Percentiles rank a stretch among this genome's conserved stretches.
Conservation (phyloP, 2,888 invertebrate species). For the Agonum fuliginosum region DNA sequence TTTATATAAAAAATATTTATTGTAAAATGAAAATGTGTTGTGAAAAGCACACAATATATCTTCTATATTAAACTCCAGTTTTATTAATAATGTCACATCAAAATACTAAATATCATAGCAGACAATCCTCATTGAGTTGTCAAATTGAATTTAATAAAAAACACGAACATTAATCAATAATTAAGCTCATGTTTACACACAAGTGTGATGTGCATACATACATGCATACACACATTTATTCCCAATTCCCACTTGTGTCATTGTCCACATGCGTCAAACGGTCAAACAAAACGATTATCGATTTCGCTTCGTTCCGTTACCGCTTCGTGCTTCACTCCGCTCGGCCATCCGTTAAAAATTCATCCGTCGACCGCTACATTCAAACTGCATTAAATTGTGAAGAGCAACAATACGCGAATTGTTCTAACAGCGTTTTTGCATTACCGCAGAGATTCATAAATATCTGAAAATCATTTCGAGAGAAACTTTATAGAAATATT, state of each 20-base stretch:
- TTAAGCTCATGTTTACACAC: conserved; percentile 4
- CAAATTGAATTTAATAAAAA: conserved; percentile 32
- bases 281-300: conserved; percentile 41
- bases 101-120: no score
- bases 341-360: conserved; percentile 21
- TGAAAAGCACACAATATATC: no score
- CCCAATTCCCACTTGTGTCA: conserved; percentile 13
- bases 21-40: no score
- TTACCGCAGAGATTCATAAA: no score
- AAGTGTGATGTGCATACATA: no score
- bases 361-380: conserved; percentile 17
- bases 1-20: no score
- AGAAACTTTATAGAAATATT: no score
- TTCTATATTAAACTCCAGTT: no score
- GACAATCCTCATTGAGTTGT: conserved; percentile 1
- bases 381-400: conserved; percentile 34
- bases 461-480: no score
- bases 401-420: not conserved
- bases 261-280: conserved; percentile 40
- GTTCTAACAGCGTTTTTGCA: not conserved
- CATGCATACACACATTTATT: not conserved
- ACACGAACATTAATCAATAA: conserved; percentile 32
- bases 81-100: no score
- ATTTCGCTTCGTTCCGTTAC: not conserved
- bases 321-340: not conserved